Evolutionary conservation across 1,140 invertebrate species (phyloP).

Genomic region (Drosophila bipectinata): DNA sequence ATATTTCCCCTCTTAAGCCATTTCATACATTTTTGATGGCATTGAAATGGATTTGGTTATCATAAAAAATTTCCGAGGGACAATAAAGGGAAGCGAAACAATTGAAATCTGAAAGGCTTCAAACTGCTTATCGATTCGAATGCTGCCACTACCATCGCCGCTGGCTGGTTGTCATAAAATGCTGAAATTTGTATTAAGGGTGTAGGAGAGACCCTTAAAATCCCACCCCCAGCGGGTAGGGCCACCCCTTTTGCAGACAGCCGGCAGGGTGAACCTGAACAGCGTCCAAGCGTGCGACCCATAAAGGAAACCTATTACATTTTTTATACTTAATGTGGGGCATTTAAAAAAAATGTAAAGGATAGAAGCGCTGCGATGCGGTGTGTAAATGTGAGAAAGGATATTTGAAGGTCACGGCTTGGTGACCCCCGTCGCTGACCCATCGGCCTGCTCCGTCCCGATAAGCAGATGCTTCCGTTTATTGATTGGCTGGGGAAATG

Average conservation of each 20-base stretch:
- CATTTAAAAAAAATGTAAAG: constrained; percentile 50
- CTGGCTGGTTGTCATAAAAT: constrained; percentile 62
- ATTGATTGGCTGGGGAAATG: constrained; percentile 43
- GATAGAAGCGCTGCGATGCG: constrained; percentile 2
- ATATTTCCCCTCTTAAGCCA: constrained; percentile 7
- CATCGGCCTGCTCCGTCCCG: constrained; percentile 31
- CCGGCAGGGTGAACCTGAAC: constrained; percentile 6
- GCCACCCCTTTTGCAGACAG: constrained; percentile 10
- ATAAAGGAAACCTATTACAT: constrained; percentile 71
- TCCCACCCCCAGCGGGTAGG: neutral
- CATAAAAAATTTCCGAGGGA: constrained; percentile 58
- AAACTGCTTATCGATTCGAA: constrained; percentile 77
- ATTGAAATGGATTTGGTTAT: constrained; percentile 65
- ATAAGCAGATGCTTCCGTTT: constrained; percentile 53
- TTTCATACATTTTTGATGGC: constrained; percentile 60
- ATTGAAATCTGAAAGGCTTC: constrained; percentile 71
- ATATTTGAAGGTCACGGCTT: constrained; percentile 69
- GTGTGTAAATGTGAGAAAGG: constrained; percentile 51
- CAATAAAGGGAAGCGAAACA: constrained; percentile 65
- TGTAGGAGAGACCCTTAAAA: neutral
- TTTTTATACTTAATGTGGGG: constrained; percentile 67
- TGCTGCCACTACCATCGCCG: constrained; percentile 38
- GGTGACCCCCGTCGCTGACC: constrained; percentile 13
- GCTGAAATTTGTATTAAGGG: constrained; percentile 47
- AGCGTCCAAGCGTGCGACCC: constrained; percentile 35